A percentile compares a stretch with the other conserved stretches of the same genome.
Evolutionary conservation across 2,113 vertebrate species (phyloP).

Genomic region (Dicerorhinus sumatrensis): DNA sequence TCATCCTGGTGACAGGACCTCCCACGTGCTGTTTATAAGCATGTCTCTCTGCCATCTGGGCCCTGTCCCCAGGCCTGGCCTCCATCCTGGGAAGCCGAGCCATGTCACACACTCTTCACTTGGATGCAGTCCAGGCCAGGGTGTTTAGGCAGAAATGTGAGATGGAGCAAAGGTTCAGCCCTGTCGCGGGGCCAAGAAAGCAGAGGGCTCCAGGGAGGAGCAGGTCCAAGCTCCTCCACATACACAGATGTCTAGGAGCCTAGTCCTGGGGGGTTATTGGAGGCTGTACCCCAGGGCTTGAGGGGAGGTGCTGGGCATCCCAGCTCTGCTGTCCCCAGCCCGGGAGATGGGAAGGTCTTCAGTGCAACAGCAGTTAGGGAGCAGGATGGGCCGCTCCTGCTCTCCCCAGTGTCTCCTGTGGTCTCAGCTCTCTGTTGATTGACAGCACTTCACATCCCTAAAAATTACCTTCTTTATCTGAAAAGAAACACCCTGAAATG

Average conservation of each 20-base stretch:
- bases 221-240: no score
- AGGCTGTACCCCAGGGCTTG: neutral
- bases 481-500: constrained; percentile 45
- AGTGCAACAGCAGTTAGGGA: neutral
- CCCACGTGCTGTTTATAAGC: neutral
- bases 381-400: neutral
- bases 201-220: no score
- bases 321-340: neutral
- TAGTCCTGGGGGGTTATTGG: accelerated
- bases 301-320: neutral
- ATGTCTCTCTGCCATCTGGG: constrained; percentile 30
- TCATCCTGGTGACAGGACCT: neutral
- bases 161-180: neutral
- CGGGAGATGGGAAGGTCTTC: neutral
- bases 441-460: neutral
- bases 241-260: neutral
- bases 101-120: neutral
- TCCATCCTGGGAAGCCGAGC: neutral
- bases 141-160: neutral
- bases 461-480: constrained; percentile 53
- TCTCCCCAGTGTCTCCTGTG: neutral
- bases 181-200: neutral
- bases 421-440: neutral
- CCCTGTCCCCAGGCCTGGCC: neutral
- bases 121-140: neutral